Evolutionary conservation across 2,113 vertebrate genomes (phyloP).

Genomic region (Okapia johnstoni): DNA sequence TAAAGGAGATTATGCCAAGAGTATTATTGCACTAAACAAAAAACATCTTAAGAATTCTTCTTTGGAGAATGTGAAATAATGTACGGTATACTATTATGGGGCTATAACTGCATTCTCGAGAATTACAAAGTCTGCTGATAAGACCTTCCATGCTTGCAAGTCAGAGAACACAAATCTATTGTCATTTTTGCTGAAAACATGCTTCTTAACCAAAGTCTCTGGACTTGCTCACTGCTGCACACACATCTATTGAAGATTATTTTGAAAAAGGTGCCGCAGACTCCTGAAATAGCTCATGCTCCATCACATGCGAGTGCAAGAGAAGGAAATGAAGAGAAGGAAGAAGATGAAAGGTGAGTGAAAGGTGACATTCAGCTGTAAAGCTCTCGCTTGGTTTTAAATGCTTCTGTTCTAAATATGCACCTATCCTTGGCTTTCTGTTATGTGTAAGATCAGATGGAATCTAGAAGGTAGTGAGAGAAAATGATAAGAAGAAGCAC

Average conservation of each 20-base stretch:
- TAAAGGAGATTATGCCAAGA: neutral
- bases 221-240: neutral
- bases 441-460: neutral
- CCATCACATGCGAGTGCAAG: neutral
- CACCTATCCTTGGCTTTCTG: neutral
- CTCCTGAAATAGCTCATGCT: neutral
- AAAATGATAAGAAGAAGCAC: neutral
- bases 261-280: neutral
- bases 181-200: neutral
- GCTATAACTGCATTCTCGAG: neutral
- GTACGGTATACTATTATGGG: neutral
- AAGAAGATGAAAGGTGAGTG: neutral
- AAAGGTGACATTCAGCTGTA: neutral
- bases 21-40: neutral
- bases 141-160: neutral
- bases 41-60: neutral
- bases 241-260: neutral
- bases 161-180: neutral
- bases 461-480: neutral
- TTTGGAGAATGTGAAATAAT: neutral
- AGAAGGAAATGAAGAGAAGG: neutral
- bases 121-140: neutral
- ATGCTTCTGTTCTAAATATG: neutral
- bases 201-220: neutral
- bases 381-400: neutral